These are phyloP conservation scores for Symphodus melops DNA, from an alignment of 2,113 vertebrate species.

Conservation along the genomic window DNA sequence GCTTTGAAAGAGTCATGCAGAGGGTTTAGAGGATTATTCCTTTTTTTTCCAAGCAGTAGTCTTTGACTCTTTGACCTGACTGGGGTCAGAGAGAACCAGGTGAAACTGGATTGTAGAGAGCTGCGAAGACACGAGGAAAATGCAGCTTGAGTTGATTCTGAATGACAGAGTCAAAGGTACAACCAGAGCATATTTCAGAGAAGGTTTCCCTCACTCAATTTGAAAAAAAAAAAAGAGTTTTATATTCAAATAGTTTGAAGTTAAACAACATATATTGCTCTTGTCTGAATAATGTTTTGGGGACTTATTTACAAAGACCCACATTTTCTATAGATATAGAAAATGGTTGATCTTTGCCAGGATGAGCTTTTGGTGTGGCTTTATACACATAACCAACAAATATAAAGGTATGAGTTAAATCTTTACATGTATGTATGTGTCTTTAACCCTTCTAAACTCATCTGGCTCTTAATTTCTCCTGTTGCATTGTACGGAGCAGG, in stretches of 20 bases:
- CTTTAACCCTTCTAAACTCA: slow-evolving; percentile 29
- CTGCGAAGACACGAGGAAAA: slow-evolving; percentile 27
- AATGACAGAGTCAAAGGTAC: slow-evolving; percentile 52
- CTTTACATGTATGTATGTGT: not conserved
- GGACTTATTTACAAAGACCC: too few relatives aligned
- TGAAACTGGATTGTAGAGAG: slow-evolving; percentile 35
- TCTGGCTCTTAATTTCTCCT: slow-evolving; percentile 53
- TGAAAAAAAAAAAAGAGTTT: not conserved
- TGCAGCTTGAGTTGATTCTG: slow-evolving; percentile 20
- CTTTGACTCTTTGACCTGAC: slow-evolving; percentile 59
- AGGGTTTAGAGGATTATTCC: slow-evolving; percentile 57
- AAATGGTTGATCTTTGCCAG: not conserved
- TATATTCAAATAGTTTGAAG: not conserved
- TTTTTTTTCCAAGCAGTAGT: slow-evolving; percentile 31
- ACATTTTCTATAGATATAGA: not conserved
- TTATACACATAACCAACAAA: slow-evolving; percentile 30
- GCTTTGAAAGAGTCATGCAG: slow-evolving; percentile 54
- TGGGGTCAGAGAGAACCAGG: slow-evolving; percentile 46
- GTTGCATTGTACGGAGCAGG: slow-evolving; percentile 56
- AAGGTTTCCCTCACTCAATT: not conserved
- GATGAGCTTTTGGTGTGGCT: not conserved
- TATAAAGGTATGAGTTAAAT: slow-evolving; percentile 16
- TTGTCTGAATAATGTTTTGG: too few relatives aligned
- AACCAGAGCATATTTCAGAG: slow-evolving; percentile 7
- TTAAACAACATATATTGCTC: too few relatives aligned